phyloP scores from a whole-genome alignment of 2,113 vertebrate genomes.

The Mesembrinibis cayennensis region DNA sequence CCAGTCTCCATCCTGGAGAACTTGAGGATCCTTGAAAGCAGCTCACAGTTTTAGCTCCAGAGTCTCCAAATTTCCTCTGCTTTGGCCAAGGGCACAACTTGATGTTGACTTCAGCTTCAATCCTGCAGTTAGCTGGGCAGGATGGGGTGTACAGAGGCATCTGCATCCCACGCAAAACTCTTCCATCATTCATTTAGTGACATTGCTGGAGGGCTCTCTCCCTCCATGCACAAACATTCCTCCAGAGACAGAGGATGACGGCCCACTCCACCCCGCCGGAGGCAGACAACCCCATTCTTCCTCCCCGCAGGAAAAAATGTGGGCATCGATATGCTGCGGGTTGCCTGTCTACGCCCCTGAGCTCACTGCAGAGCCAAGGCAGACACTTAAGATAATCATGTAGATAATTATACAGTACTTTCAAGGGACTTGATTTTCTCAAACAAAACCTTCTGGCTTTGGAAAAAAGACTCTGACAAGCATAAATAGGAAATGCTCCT shows the following conservation, averaged over 20 bases:
- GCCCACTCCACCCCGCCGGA: accelerated
- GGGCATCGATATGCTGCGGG: accelerated
- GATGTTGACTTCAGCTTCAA: not conserved
- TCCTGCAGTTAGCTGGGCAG: not conserved
- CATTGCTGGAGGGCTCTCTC: not conserved
- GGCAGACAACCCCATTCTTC: not conserved
- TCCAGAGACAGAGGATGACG: not conserved
- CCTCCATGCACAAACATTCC: not conserved
- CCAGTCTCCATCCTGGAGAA: not conserved
- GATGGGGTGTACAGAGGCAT: not conserved
- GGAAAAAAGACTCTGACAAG: not conserved
- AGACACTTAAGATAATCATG: conserved; percentile 33
- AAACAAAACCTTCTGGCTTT: conserved; percentile 24
- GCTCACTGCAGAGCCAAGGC: not conserved
- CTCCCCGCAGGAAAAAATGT: not conserved
- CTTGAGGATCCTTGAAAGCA: not conserved
- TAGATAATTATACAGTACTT: conserved; percentile 42
- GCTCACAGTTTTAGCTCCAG: not conserved
- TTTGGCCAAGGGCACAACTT: not conserved
- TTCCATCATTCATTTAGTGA: not conserved
- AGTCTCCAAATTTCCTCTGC: not conserved
- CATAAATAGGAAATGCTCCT: conserved; percentile 23
- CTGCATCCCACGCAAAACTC: not conserved
- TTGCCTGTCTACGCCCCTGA: not conserved
- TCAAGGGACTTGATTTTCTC: conserved; percentile 25